Evolutionary conservation across 1,140 invertebrate genomes (phyloP).

Genomic region (Cephus cinctus): DNA sequence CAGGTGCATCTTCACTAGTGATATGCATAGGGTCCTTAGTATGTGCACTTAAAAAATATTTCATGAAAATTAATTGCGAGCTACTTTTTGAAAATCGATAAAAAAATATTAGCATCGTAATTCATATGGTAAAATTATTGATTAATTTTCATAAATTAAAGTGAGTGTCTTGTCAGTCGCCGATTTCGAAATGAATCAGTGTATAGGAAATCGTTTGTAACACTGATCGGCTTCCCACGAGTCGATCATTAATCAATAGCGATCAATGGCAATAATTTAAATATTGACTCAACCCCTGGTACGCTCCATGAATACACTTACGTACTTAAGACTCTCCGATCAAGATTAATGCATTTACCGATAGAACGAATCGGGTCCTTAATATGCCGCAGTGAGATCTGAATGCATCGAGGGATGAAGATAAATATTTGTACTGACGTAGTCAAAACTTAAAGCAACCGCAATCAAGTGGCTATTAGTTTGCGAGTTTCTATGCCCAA

Average conservation of each 20-base stretch:
- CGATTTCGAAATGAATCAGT: no score
- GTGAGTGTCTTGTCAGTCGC: no score
- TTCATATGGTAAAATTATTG: no score
- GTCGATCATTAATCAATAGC: slow-evolving; percentile 25
- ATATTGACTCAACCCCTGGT: slow-evolving; percentile 36
- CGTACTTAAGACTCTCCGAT: slow-evolving; percentile 21
- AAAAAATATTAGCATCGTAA: no score
- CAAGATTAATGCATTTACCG: slow-evolving; percentile 47
- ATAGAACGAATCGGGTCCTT: slow-evolving; percentile 34
- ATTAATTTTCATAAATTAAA: no score
- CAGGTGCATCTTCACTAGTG: no score
- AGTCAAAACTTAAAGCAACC: slow-evolving; percentile 38
- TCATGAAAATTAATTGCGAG: no score
- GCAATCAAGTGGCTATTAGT: slow-evolving; percentile 41
- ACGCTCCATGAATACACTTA: slow-evolving; percentile 35
- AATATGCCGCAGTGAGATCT: slow-evolving; percentile 23
- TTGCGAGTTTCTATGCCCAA: no score
- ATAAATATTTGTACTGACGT: slow-evolving; percentile 50
- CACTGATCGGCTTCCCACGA: background rate
- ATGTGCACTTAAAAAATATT: no score
- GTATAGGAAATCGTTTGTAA: no score
- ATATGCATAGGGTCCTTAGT: no score
- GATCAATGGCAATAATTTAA: slow-evolving; percentile 40
- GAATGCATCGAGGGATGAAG: slow-evolving; percentile 35
- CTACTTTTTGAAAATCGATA: no score